Evolutionary conservation across 2,888 invertebrate genomes (phyloP).

Genomic region (Agrochola circellaris): DNA sequence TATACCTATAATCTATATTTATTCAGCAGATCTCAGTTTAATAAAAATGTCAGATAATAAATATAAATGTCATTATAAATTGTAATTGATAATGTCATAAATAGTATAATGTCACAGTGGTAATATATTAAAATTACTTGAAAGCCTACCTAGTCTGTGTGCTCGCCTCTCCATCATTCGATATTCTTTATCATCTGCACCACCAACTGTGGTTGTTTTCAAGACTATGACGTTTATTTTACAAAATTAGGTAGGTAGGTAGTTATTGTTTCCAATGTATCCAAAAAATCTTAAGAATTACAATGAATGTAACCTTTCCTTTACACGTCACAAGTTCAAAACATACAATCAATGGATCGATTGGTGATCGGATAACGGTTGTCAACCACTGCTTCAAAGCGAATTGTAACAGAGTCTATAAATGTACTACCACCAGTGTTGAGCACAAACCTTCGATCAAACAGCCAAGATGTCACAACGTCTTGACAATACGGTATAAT

Average conservation of each 20-base stretch:
- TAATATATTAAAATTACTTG: no score
- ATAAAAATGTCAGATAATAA: no score
- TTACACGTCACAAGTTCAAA: conserved; percentile 6
- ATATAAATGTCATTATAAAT: no score
- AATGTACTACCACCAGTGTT: conserved; percentile 78
- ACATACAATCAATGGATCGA: conserved; percentile 19
- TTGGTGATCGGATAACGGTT: conserved; percentile 68
- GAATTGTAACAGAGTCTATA: conserved; percentile 82
- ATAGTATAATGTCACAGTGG: no score
- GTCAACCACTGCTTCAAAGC: conserved; percentile 71
- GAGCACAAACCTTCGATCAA: conserved; percentile 78
- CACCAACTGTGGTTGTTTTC: not conserved
- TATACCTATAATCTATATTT: no score
- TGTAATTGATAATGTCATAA: no score
- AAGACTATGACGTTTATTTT: not conserved
- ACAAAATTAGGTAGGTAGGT: not conserved
- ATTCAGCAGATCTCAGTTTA: no score
- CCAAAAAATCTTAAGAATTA: not conserved
- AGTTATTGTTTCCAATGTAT: not conserved
- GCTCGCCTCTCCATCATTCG: not conserved
- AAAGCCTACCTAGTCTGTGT: not conserved
- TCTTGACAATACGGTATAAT: conserved; percentile 80
- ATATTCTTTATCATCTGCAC: not conserved
- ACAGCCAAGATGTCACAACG: conserved; percentile 86
- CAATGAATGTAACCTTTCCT: not conserved